phyloP scores from a whole-genome alignment of 2,797 vertebrate species.

The Pristis pectinata region DNA sequence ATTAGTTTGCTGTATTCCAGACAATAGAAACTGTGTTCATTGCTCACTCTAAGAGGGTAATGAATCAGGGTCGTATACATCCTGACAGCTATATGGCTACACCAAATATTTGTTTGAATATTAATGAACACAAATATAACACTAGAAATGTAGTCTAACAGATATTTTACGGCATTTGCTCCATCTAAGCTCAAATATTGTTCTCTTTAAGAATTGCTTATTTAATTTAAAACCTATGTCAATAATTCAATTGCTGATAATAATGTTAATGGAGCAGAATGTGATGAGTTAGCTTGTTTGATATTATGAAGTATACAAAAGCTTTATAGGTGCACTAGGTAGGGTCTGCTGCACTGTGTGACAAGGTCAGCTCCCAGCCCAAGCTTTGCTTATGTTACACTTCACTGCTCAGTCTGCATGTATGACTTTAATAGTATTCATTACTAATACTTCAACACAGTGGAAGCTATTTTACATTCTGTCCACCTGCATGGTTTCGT shows the following conservation, averaged over 20 bases:
- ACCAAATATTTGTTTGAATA: not conserved
- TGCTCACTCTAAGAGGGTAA: not conserved
- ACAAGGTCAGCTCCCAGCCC: not conserved
- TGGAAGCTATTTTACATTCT: conserved; percentile 17
- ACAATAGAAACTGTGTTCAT: conserved; percentile 1
- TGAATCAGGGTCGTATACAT: not conserved
- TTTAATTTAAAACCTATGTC: not conserved
- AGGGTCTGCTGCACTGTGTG: conserved; percentile 15
- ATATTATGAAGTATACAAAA: conserved; percentile 6
- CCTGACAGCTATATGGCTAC: not conserved
- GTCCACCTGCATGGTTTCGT: conserved; percentile 8
- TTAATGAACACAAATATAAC: not conserved
- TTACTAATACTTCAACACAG: conserved; percentile 7
- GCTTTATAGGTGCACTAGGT: not conserved
- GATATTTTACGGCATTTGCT: not conserved
- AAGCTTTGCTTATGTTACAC: conserved; percentile 30
- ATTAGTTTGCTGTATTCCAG: not conserved
- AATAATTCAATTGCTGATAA: conserved; percentile 30
- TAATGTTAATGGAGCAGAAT: conserved; percentile 16
- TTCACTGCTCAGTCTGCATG: conserved; percentile 27
- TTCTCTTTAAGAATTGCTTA: conserved; percentile 18
- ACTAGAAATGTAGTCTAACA: not conserved
- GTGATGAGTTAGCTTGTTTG: not conserved
- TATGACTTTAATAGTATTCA: conserved; percentile 31
- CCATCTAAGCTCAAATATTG: not conserved